These are phyloP conservation scores for Galbula dea DNA, from an alignment of 2,113 vertebrate species.

Conservation along the genomic window DNA sequence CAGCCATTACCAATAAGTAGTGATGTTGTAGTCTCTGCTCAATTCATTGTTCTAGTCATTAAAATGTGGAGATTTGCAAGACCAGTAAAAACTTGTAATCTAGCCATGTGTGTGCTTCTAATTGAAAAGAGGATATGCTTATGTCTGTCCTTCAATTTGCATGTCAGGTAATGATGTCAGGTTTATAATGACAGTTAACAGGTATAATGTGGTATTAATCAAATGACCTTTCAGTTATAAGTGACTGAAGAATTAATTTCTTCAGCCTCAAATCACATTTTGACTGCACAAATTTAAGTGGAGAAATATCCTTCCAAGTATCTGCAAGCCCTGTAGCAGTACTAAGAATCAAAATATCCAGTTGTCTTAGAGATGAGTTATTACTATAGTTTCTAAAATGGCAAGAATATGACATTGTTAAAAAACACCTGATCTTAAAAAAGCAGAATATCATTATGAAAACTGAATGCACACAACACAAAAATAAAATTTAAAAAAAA, in stretches of 20 bases:
- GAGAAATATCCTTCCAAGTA: background rate
- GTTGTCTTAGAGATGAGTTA: background rate
- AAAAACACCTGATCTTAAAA: background rate
- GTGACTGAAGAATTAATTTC: conserved; percentile 34
- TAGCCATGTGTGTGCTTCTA: background rate
- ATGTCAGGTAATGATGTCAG: background rate
- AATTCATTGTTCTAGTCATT: background rate
- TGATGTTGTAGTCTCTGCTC: background rate
- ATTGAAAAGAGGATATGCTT: background rate
- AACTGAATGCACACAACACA: background rate
- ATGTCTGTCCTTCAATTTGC: background rate
- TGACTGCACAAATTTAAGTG: background rate
- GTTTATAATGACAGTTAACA: conserved; percentile 32
- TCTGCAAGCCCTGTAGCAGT: background rate
- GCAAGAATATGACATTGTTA: fast-evolving
- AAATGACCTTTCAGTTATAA: conserved; percentile 22
- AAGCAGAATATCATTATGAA: background rate
- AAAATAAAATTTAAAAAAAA: too few relatives aligned
- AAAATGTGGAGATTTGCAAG: background rate
- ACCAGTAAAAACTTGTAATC: background rate
- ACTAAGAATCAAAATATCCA: background rate
- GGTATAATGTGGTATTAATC: background rate
- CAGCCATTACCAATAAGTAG: background rate
- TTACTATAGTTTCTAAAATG: background rate
- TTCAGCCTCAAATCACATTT: conserved; percentile 11